A percentile compares a stretch with the other conserved stretches of the same genome.
Conservation (phyloP, 2,888 invertebrate species). For the Lasius platythorax region DNA sequence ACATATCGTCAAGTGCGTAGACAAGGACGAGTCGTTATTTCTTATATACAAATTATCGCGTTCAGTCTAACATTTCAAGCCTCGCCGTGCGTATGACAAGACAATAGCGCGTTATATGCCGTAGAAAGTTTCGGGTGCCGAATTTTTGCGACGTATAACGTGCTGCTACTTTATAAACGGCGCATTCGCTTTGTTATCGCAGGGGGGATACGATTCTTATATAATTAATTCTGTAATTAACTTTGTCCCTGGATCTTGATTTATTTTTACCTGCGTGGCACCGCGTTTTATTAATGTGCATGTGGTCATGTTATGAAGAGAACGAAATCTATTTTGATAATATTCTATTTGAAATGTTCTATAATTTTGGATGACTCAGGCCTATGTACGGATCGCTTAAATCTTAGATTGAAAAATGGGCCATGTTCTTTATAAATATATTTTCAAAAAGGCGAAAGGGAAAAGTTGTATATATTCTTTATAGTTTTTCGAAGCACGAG, state of each 20-base stretch:
- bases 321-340: not conserved
- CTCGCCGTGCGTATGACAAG: too few relatives aligned
- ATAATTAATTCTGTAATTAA: not conserved
- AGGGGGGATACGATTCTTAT: not conserved
- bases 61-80: too few relatives aligned
- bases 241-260: not conserved
- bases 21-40: too few relatives aligned
- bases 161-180: not conserved
- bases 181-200: not conserved
- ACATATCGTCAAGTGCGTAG: too few relatives aligned
- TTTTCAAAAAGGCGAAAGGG: not conserved
- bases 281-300: not conserved
- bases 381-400: not conserved
- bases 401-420: not conserved
- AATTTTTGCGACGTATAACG: too few relatives aligned
- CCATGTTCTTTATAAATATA: not conserved
- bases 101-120: too few relatives aligned
- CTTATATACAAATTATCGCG: too few relatives aligned
- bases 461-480: not conserved
- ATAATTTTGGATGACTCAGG: not conserved
- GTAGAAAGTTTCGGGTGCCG: too few relatives aligned
- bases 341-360: not conserved
- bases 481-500: not conserved
- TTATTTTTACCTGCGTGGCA: not conserved
- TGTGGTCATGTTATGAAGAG: not conserved